phyloP scores from a whole-genome alignment of 2,113 vertebrate genomes.

The Pelmatolapia mariae region DNA sequence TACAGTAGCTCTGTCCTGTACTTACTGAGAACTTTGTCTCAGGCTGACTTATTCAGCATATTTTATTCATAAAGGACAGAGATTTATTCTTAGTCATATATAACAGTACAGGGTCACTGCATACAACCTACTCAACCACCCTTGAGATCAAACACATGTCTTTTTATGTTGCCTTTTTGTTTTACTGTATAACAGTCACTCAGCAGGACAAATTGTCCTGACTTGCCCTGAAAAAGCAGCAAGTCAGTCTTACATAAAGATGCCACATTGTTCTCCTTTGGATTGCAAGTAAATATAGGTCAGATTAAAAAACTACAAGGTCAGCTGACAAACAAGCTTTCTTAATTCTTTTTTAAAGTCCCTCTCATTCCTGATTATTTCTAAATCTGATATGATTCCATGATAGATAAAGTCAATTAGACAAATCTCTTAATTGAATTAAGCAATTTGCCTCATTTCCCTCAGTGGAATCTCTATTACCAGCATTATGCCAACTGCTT shows the following conservation, averaged over 20 bases:
- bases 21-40: neutral
- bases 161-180: neutral
- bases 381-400: constrained; percentile 31
- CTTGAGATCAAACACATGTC: neutral
- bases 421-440: constrained; percentile 45
- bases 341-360: neutral
- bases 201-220: neutral
- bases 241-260: neutral
- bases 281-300: neutral
- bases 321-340: neutral
- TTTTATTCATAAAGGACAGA: constrained; percentile 23
- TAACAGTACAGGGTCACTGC: neutral
- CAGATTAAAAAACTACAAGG: neutral
- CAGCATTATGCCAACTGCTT: neutral
- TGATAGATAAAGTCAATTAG: constrained; percentile 53
- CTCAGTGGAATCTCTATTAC: constrained; percentile 18
- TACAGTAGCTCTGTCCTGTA: neutral
- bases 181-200: neutral
- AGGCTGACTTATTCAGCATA: neutral
- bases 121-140: neutral
- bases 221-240: neutral
- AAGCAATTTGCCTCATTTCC: constrained; percentile 44
- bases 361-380: constrained; percentile 41
- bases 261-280: neutral
- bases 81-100: neutral